Evolutionary conservation across 2,888 invertebrate genomes (phyloP).

Genomic region (Diadegma fenestrale): DNA sequence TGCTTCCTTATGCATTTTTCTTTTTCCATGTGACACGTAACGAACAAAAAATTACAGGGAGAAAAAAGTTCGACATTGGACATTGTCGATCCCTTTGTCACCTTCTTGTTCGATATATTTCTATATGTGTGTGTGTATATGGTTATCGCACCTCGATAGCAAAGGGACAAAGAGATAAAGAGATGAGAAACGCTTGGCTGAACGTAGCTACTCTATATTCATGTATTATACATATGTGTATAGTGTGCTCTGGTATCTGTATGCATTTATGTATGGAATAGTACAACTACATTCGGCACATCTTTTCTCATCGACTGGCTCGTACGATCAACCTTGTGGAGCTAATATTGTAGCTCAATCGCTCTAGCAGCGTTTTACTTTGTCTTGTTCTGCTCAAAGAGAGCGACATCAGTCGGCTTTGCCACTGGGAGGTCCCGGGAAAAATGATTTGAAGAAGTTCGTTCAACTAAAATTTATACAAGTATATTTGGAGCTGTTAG

Average conservation of each 20-base stretch:
- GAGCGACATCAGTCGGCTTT: conserved; percentile 60
- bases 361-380: conserved; percentile 18
- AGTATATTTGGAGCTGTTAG: neutral
- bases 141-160: conserved; percentile 56
- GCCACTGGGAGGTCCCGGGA: conserved; percentile 50
- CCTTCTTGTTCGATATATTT: conserved; percentile 21
- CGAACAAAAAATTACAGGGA: neutral
- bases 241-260: conserved; percentile 38
- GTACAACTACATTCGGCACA: conserved; percentile 57
- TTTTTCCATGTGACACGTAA: conserved; percentile 41
- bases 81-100: conserved; percentile 40
- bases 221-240: conserved; percentile 42
- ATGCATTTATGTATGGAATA: conserved; percentile 39
- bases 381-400: conserved; percentile 31
- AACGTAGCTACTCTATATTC: conserved; percentile 30
- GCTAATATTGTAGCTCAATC: conserved; percentile 45
- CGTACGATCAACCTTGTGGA: conserved; percentile 43
- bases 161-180: conserved; percentile 56
- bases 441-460: conserved; percentile 43
- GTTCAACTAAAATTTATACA: conserved; percentile 36
- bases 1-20: conserved; percentile 26
- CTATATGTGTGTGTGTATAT: conserved; percentile 31
- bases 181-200: conserved; percentile 59
- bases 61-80: conserved; percentile 61
- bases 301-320: conserved; percentile 50